Base-by-base conservation (phyloP, 2,888 invertebrate species). In the Protodeltote pygarga region DNA sequence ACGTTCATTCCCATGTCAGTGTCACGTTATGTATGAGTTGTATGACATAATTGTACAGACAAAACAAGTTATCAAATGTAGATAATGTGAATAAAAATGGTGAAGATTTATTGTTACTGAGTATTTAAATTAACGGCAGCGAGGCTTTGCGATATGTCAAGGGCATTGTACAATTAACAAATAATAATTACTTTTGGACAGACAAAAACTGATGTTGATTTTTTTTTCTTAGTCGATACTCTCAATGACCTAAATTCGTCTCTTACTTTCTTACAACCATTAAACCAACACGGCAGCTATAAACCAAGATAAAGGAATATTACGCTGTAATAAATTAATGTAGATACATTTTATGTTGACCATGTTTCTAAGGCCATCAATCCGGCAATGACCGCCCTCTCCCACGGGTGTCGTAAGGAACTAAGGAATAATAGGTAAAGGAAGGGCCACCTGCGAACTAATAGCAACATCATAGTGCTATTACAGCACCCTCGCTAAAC, bases 321-420 rank as follows among this genome's bases (percentile, higher is more conserved):
- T 25, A 32, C 37, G 14, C 15, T 19, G 17, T 48, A 53, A 60
- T 60, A 53, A 60, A 53, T 58, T 60, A 58, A 58, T 58, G 54
- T 60, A 53, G n/a, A n/a, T n/a, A n/a, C 60, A 58, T 58, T 58
- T 58, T 47, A 58, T 58, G 58, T 60, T 41, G 37, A 41, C 47
- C 40, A 40, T 41, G 29, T 52, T 33, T 47, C 60, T 46, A 48
- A 38, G 54, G 5, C 41, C 54, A 58, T 58, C 54, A 60, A 53
- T 58, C 48, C 38, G 21, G 29, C 40, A 35, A 53, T 60, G 41
- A 38, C 21, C 54, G 34, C 53, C 13, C 24, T 40, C 21, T 34
- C 57, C 58, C 58, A 13, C 13, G 58, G 61, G 58, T 34, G 53
- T 58, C 58, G 58, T 60, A 60, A 58, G 47, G 33, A 53, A 60